Percentiles rank a stretch among this genome's conserved stretches.
Evolutionary conservation across 2,113 vertebrate species (phyloP).

Genomic region (Oreochromis tanganicae): DNA sequence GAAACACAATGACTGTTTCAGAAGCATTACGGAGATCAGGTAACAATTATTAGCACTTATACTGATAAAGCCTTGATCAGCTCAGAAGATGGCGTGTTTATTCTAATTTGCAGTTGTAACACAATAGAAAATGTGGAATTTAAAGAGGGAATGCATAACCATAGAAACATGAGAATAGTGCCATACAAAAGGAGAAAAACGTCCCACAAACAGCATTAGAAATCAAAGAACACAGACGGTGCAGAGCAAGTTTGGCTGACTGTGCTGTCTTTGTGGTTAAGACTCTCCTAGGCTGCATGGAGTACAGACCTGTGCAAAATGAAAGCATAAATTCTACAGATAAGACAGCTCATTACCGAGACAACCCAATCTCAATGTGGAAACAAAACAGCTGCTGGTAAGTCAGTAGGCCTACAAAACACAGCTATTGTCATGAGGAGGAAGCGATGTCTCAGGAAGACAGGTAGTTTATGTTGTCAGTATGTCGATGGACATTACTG

Average conservation of each 20-base stretch:
- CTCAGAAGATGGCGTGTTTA: background rate
- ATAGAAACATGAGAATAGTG: background rate
- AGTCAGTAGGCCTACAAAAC: background rate
- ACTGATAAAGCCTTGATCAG: fast-evolving
- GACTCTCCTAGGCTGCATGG: background rate
- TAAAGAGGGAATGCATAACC: background rate
- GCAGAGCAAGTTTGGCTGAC: background rate
- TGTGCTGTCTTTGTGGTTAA: background rate
- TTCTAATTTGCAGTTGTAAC: background rate
- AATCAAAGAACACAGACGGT: background rate
- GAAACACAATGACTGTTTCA: background rate
- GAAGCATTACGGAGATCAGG: background rate
- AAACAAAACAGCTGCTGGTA: background rate
- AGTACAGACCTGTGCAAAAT: background rate
- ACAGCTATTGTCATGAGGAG: background rate
- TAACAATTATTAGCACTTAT: background rate
- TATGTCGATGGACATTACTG: background rate
- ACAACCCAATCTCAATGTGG: background rate
- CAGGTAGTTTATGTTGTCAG: background rate
- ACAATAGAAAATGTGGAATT: background rate
- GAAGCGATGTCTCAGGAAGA: background rate
- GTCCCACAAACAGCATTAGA: background rate
- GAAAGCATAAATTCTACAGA: background rate
- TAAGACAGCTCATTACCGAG: background rate
- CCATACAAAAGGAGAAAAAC: background rate